These are phyloP conservation scores for Leguminivora glycinivorella DNA, from an alignment of 1,140 invertebrate species.

Conservation along the genomic window DNA sequence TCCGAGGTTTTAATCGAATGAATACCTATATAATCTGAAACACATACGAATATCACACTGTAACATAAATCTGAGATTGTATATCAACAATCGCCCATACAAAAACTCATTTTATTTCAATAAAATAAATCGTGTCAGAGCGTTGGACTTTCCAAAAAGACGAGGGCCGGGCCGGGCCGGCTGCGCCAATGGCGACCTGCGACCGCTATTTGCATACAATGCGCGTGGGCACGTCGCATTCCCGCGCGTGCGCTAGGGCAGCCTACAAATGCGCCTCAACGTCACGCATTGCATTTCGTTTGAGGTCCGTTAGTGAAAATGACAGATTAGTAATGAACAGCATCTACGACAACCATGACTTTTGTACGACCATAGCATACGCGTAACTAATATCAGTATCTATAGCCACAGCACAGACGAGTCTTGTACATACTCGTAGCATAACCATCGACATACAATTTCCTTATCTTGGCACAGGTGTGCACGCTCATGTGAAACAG, in stretches of 20 bases:
- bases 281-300: slow-evolving; percentile 6
- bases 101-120: slow-evolving; percentile 14
- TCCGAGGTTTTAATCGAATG: too few species aligned
- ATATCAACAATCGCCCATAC: slow-evolving; percentile 24
- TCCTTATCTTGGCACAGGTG: too few species aligned
- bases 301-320: slow-evolving; percentile 3
- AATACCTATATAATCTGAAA: too few species aligned
- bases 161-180: slow-evolving; percentile 42
- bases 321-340: background rate
- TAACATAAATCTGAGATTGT: background rate
- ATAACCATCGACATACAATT: too few species aligned
- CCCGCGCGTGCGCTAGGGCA: slow-evolving; percentile 19
- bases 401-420: too few species aligned
- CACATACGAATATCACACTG: background rate
- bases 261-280: slow-evolving; percentile 16
- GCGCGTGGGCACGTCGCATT: slow-evolving; percentile 56
- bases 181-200: slow-evolving; percentile 61
- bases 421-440: too few species aligned
- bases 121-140: slow-evolving; percentile 34
- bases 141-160: slow-evolving; percentile 44
- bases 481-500: too few species aligned
- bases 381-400: too few species aligned
- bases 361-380: too few species aligned
- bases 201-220: slow-evolving; percentile 77
- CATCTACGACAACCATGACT: too few species aligned